Evolutionary conservation across 2,888 invertebrate species (phyloP).

Genomic region (Oscheius sp.): DNA sequence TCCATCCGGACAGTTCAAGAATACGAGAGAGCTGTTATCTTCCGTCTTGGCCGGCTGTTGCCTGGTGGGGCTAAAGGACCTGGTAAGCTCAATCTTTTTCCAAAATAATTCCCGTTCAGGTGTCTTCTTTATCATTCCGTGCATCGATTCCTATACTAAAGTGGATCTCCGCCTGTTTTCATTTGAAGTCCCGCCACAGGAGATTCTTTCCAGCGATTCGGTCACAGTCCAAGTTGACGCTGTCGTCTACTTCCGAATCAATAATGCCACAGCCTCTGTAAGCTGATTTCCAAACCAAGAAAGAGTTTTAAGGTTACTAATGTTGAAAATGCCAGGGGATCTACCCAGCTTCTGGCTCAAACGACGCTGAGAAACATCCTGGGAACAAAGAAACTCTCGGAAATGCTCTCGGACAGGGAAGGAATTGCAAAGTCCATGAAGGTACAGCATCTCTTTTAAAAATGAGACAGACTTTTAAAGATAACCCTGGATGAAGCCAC

Average conservation of each 20-base stretch:
- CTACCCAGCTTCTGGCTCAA: slow-evolving; percentile 75
- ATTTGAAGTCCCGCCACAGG: slow-evolving; percentile 97
- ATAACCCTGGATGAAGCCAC: slow-evolving; percentile 75
- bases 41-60: slow-evolving; percentile 84
- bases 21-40: slow-evolving; percentile 85
- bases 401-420: slow-evolving; percentile 94
- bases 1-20: slow-evolving; percentile 51
- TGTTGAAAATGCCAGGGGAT: slow-evolving; percentile 73
- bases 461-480: slow-evolving; percentile 49
- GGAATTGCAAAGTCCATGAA: slow-evolving; percentile 81
- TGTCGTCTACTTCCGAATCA: slow-evolving; percentile 80
- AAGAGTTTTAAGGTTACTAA: slow-evolving; percentile 76
- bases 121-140: slow-evolving; percentile 82
- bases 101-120: slow-evolving; percentile 48
- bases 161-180: slow-evolving; percentile 94
- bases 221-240: slow-evolving; percentile 98
- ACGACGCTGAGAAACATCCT: slow-evolving; percentile 73
- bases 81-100: slow-evolving; percentile 78
- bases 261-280: slow-evolving; percentile 90
- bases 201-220: slow-evolving; percentile 82
- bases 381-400: slow-evolving; percentile 88
- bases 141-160: slow-evolving; percentile 76
- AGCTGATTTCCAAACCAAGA: not conserved
- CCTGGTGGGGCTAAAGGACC: slow-evolving; percentile 82
- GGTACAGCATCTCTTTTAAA: slow-evolving; percentile 34